Percentiles rank a stretch among this genome's conserved stretches.
Conservation (phyloP, 37 sponge, comb jelly and placozoan species). For the Trichoplax adhaerens region DNA sequence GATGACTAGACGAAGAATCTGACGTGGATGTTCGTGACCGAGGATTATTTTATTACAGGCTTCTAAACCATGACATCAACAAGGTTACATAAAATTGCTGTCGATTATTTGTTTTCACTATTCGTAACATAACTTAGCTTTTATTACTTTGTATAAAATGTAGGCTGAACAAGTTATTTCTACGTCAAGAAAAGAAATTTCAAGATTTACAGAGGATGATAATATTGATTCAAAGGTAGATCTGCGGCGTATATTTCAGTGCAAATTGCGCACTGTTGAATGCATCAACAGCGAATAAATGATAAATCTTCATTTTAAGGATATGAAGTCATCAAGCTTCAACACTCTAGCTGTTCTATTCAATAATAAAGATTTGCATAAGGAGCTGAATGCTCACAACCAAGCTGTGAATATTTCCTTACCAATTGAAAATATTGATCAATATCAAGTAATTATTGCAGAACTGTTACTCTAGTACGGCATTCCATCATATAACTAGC, state of each 20-base stretch:
- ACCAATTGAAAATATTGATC: background rate
- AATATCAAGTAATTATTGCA: conserved; percentile 5
- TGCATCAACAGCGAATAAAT: too few species aligned
- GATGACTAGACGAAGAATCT: conserved; percentile 53
- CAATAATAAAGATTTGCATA: background rate
- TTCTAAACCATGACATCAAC: conserved; percentile 49
- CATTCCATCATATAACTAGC: background rate
- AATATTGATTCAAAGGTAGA: background rate
- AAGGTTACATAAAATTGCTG: conserved; percentile 15
- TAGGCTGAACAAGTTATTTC: conserved; percentile 8
- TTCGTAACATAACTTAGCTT: background rate
- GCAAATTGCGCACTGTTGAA: too few species aligned
- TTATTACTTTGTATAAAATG: background rate
- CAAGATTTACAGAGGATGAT: conserved; percentile 4
- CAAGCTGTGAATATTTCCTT: background rate
- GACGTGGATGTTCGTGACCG: conserved; percentile 86
- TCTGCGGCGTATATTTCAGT: too few species aligned
- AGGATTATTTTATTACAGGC: conserved; percentile 79
- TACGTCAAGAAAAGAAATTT: background rate
- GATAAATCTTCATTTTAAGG: too few species aligned
- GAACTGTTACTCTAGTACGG: conserved; percentile 7
- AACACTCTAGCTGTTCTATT: too few species aligned
- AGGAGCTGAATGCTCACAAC: conserved; percentile 4
- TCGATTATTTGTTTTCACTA: background rate
- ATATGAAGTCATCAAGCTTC: too few species aligned